Evolutionary conservation across 1,140 invertebrate species (phyloP), one percentile per base, ranked within the genome.

Genomic region (Aphelenchoides besseyi): DNA sequence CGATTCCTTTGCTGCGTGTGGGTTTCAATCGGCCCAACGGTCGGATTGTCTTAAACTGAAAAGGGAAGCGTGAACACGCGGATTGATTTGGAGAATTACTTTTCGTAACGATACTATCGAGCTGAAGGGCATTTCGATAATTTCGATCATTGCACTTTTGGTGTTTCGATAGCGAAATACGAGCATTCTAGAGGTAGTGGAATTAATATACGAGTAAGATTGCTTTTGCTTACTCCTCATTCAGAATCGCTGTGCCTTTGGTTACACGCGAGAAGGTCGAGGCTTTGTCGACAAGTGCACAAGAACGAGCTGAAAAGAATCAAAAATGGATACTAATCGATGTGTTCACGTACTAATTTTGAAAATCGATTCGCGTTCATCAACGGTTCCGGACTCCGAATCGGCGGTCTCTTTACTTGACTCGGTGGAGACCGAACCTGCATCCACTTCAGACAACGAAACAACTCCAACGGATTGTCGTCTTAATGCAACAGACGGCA

Each of bases 241-340:
- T 59, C 55, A 59, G 23, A 23, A 59, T 59, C 5, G 18, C 18
- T 8, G 55, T 59, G 5, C 55, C 55, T 8, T 59, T 28, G 5
- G 23, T 8, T 33, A 18, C 18, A 59, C 55, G 55, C 18, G 55
- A 33, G 55, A 18, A 8, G 26, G 5, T 12, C 23, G 5, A 5
- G 5, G 55, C 5, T 23, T 59, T 59, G 55, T 59, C 55, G 12
- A 59, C 55, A 33, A 59, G 18, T 8, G 55, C 18, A 18, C 55
- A 59, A 8, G 55, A 59, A 33, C 55, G 55, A 5, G 55, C 18
- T 18, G 18, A 59, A 59, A 33, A n/a, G n/a, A n/a, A n/a, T n/a
- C n/a, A n/a, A n/a, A 59, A 18, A 23, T 59, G 18, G 55, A n/a
- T 41, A n/a, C 37, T 8, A n/a, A 5, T 8, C 37, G 37, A 5